Base-by-base conservation (phyloP, 1,140 invertebrate species). In the Chionoecetes opilio region DNA sequence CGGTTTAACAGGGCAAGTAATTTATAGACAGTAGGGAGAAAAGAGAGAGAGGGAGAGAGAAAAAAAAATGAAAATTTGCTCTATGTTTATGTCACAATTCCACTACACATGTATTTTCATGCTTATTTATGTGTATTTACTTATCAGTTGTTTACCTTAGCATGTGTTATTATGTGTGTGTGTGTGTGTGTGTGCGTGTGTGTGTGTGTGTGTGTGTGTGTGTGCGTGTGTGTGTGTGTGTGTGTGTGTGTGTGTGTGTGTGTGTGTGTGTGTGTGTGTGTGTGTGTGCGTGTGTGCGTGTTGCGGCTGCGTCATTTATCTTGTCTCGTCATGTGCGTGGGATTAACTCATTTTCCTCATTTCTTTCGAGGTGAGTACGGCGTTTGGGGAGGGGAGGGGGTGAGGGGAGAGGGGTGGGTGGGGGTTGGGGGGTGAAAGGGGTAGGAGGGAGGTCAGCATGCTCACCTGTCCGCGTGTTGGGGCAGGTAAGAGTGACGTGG, bases 251-350 rank as follows among this genome's bases (percentile, higher is more conserved):
- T 14, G 14, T 3, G 41, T 17, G 32, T 14, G 41, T 41, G 41
- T 89, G 35, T 38, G 17, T 35, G 35, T 89, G 14, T 26, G 35
- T 89, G 35, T 89, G 21, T 89, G 34, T 88, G 14, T 88, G 87
- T 88, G 3, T 29, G 87, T 37, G 21, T 35, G 87, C 38, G 34
- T 6, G 63, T 89, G 0, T 88, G 34, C 41, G 87, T 88, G 34
- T 88, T 75, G 63, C 6, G 63, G 63, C 63, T 21, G 21, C 63
- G 63, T 75, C 63, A 75, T 75, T 75, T 75, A 75, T 75, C 63
- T 75, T 75, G 63, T n/a, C 63, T 75, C 63, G 63, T 75, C 63
- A 75, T 26, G 63, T 75, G 63, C 63, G 21, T 75, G 21, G n/a
- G 6, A n/a, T 75, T 75, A 26, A n/a, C 63, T 75, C 63, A 75